Evolutionary conservation across 2,113 vertebrate species (phyloP).

Genomic region (Rhinopomastus cyanomelas): DNA sequence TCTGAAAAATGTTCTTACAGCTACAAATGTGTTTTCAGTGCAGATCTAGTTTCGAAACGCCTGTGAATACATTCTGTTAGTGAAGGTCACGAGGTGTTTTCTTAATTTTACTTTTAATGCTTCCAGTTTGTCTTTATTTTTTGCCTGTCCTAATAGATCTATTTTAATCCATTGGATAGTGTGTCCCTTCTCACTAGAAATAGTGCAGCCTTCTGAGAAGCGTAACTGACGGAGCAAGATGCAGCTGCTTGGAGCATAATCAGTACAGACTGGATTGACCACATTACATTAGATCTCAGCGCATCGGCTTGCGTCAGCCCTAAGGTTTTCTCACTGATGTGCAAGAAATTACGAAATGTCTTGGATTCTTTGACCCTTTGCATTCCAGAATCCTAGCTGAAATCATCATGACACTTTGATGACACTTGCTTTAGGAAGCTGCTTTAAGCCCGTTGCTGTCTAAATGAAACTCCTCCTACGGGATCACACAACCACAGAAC

Average conservation of each 20-base stretch:
- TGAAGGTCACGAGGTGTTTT: background rate
- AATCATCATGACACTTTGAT: background rate
- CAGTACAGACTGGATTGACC: conserved; percentile 52
- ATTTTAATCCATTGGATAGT: background rate
- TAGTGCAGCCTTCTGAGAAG: background rate
- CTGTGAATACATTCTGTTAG: background rate
- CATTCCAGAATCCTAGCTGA: background rate
- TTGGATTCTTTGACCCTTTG: conserved; percentile 1
- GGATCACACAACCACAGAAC: too few relatives aligned
- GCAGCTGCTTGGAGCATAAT: conserved; percentile 51
- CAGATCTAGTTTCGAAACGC: background rate
- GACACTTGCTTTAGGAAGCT: background rate
- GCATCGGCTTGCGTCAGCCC: conserved; percentile 40
- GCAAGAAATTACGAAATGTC: conserved; percentile 14
- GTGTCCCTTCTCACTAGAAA: conserved; percentile 17
- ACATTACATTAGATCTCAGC: conserved; percentile 38
- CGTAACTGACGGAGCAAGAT: conserved; percentile 25
- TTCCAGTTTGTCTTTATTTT: background rate
- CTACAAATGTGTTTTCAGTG: background rate
- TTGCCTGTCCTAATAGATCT: background rate
- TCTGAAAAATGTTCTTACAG: background rate
- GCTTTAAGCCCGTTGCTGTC: background rate
- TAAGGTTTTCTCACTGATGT: conserved; percentile 22
- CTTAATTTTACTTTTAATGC: background rate
- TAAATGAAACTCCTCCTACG: background rate